phyloP scores from a whole-genome alignment of 1,140 invertebrate species.

The Chionoecetes opilio region DNA sequence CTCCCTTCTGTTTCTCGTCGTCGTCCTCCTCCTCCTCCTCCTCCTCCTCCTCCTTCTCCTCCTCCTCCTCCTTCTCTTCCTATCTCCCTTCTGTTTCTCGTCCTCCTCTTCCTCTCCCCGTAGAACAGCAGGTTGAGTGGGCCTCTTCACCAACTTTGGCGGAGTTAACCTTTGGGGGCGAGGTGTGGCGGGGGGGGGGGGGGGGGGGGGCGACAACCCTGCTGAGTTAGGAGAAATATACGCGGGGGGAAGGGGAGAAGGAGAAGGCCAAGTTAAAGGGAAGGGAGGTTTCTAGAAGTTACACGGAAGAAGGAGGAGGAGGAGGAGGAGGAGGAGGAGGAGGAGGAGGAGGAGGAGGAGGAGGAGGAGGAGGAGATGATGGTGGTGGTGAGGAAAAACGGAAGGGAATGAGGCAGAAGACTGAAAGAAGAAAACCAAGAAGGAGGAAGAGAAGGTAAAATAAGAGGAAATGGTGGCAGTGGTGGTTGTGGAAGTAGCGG shows the following conservation, averaged over 20 bases:
- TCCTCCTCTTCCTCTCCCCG: background rate
- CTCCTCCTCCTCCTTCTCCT: background rate
- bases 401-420: background rate
- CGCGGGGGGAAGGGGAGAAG: no score
- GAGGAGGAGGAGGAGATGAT: background rate
- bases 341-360: background rate
- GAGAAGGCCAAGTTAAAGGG: background rate
- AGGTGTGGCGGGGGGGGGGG: background rate
- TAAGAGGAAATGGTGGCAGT: background rate
- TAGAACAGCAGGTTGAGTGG: background rate
- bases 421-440: background rate
- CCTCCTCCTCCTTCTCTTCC: no score
- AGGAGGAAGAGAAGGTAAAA: background rate
- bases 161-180: background rate
- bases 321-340: no score
- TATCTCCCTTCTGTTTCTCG: no score
- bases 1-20: no score
- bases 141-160: slow-evolving; percentile 24
- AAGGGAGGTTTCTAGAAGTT: background rate
- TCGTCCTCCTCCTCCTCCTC: slow-evolving; percentile 11
- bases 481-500: background rate
- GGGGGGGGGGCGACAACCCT: background rate
- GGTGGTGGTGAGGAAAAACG: background rate
- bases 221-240: slow-evolving; percentile 29
- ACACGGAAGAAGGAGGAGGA: no score